A percentile compares a stretch with the other conserved stretches of the same genome.
phyloP scores from a whole-genome alignment of 2,888 invertebrate genomes.

The Ormia ochracea region DNA sequence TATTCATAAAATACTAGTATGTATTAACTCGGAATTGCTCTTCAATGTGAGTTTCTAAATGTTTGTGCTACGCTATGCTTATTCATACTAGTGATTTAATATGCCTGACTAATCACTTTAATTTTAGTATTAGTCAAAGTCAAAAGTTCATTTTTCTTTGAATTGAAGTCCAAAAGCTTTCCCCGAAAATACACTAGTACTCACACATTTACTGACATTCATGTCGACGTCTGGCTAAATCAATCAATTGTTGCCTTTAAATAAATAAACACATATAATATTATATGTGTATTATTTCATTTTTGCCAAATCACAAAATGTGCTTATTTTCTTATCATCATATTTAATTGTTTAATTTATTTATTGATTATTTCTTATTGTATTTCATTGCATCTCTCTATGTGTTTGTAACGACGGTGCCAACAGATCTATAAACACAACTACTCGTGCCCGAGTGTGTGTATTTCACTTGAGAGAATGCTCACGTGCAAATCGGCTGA shows the following conservation, averaged over 20 bases:
- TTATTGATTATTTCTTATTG: not conserved
- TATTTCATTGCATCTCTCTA: not conserved
- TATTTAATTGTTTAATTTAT: not conserved
- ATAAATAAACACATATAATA: not conserved
- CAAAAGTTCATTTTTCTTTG: slow-evolving; percentile 16
- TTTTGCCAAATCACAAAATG: slow-evolving; percentile 30
- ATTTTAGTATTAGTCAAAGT: slow-evolving; percentile 16
- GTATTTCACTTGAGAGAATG: slow-evolving; percentile 15
- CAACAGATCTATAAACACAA: not conserved
- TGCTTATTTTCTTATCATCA: slow-evolving; percentile 5
- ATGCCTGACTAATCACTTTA: slow-evolving; percentile 10
- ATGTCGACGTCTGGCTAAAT: not conserved
- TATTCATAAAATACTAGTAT: too few relatives aligned
- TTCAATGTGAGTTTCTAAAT: too few relatives aligned
- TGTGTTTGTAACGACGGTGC: not conserved
- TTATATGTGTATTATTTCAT: not conserved
- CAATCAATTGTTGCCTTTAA: not conserved
- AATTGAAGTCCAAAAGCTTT: slow-evolving; percentile 2
- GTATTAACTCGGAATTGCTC: too few relatives aligned
- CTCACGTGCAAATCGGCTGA: slow-evolving; percentile 61
- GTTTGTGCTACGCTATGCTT: too few relatives aligned
- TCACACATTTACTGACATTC: not conserved
- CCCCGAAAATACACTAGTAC: not conserved
- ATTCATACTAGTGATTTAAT: too few relatives aligned
- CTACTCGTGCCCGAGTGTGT: not conserved